Base-by-base conservation (phyloP, 2,888 invertebrate genomes). In the Pheosia tremula region DNA sequence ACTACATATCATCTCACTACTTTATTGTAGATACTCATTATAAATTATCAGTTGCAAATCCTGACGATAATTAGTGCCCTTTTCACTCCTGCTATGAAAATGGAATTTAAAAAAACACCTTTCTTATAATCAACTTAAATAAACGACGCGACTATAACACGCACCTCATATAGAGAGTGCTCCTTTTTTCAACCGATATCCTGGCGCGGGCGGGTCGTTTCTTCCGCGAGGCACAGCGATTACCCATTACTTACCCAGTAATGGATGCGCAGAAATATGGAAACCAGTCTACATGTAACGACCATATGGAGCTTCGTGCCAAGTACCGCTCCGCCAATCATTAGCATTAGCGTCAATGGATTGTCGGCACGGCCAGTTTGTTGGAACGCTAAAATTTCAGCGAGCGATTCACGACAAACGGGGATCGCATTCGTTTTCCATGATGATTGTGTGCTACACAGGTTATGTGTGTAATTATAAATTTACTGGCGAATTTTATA, bases 121-220 rank as follows among this genome's bases (percentile, higher is more conserved):
- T 24, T 24, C 24, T 24, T 24, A 24, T 24, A 24, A 24, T 0
- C 24, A 24, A 24, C 0, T 24, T 24, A 24, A 24, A 24, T 24
- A 24, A 24, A 24, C 24, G 24, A 24, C 24, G 24, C 24, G 24
- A 24, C 24, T 24, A 24, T 24, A 24, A 24, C 24, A 24, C 45
- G 47, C 64, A 64, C 67, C 61, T 62, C 58, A 64, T 64, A 64
- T 54, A 60, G 58, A 57, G 60, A 67, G 64, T 67, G 59, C 64
- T 61, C 60, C 41, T 57, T 58, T 64, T 57, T 7, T 9, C 67
- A 36, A 1, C 47, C 10, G 13, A 10, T 2, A 13, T 10, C 3
- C 45, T 6, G 1, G 8, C 0, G 49, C 37, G 43, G 56, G n/a
- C 9, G 4, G 11, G 11, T 50, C 39, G 24, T 43, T 53, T 38